These are phyloP conservation scores for Eurosta solidaginis DNA, from an alignment of 1,140 invertebrate species.

Conservation along the genomic window DNA sequence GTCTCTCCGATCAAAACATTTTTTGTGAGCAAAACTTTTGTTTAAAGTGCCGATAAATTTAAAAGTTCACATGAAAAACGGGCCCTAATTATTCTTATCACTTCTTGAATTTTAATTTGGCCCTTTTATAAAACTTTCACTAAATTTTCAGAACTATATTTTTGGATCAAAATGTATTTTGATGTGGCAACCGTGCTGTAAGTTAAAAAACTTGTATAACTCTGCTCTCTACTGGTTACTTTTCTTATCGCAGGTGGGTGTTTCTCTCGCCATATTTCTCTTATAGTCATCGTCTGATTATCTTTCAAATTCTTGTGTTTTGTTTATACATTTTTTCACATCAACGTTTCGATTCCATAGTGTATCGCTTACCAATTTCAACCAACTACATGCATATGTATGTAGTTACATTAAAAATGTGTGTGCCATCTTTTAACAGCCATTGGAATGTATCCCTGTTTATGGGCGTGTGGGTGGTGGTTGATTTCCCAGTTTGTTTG, in stretches of 20 bases:
- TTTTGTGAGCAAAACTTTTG: too few relatives aligned
- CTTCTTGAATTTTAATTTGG: too few relatives aligned
- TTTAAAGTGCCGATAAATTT: too few relatives aligned
- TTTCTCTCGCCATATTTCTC: neutral
- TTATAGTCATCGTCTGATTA: neutral
- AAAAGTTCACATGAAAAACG: too few relatives aligned
- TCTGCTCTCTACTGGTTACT: neutral
- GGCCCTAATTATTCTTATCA: too few relatives aligned
- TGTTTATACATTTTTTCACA: neutral
- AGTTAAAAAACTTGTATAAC: neutral
- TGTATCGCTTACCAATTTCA: neutral
- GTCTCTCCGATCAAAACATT: too few relatives aligned
- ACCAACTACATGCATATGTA: neutral
- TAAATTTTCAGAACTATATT: too few relatives aligned
- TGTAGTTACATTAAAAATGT: too few relatives aligned
- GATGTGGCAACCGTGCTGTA: neutral
- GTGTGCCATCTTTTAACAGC: neutral
- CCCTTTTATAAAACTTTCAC: too few relatives aligned
- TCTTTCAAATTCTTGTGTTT: neutral
- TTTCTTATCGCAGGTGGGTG: slow-evolving; percentile 1
- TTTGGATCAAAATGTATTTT: too few relatives aligned
- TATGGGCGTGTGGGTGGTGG: neutral
- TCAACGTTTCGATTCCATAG: neutral
- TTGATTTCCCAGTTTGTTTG: neutral
- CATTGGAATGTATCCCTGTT: neutral